phyloP scores from a whole-genome alignment of 2,888 invertebrate genomes.

The Lacanobia wlatinum region DNA sequence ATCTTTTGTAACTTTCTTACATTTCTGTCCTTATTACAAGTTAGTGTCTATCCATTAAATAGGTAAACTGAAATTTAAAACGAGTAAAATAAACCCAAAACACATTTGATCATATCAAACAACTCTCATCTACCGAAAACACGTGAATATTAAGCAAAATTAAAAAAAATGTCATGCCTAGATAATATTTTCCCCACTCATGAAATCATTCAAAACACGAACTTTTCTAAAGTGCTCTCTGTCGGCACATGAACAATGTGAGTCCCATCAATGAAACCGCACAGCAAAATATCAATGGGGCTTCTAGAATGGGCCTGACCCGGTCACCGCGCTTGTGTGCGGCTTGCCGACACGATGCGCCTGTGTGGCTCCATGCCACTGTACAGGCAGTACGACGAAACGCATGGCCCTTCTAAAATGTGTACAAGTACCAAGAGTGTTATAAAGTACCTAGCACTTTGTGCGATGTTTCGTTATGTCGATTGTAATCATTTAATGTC shows the following conservation, averaged over 20 bases:
- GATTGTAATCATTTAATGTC: conserved; percentile 33
- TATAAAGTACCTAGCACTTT: conserved; percentile 38
- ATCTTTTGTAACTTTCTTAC: background rate
- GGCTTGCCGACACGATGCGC: conserved; percentile 63
- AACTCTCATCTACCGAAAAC: background rate
- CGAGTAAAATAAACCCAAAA: background rate
- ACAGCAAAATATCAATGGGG: conserved; percentile 88
- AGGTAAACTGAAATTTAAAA: background rate
- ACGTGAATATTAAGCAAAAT: background rate
- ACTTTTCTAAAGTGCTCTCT: conserved; percentile 25
- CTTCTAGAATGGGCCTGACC: conserved; percentile 86
- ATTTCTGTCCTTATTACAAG: background rate
- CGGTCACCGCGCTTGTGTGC: conserved; percentile 83
- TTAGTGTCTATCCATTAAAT: background rate
- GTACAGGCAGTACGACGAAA: conserved; percentile 63
- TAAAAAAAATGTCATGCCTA: background rate
- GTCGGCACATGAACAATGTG: conserved; percentile 64
- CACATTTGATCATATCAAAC: background rate
- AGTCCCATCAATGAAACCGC: conserved; percentile 85
- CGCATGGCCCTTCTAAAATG: conserved; percentile 59
- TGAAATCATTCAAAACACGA: conserved; percentile 1
- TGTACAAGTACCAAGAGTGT: conserved; percentile 30
- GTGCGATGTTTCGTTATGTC: conserved; percentile 36
- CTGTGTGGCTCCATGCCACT: conserved; percentile 66
- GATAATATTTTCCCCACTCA: background rate